These are phyloP conservation scores for Aphidius gifuensis DNA, from an alignment of 1,140 invertebrate genomes.

Conservation along the genomic window DNA sequence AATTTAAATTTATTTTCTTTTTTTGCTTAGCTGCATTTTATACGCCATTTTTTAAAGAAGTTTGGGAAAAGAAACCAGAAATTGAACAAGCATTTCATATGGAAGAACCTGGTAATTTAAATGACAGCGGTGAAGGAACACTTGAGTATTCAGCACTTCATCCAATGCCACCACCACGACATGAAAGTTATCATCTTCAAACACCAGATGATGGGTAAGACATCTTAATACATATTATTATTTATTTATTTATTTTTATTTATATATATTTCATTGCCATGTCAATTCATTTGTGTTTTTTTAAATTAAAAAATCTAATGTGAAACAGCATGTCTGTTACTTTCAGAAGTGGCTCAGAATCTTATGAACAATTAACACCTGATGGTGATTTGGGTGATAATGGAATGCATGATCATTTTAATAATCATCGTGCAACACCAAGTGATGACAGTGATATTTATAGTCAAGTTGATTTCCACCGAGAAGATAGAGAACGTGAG, in stretches of 20 bases:
- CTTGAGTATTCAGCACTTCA: constrained; percentile 64
- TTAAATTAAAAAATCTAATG: constrained; percentile 47
- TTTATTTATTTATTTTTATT: not conserved
- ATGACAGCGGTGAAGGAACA: constrained; percentile 69
- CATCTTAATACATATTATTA: constrained; percentile 28
- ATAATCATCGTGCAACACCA: constrained; percentile 51
- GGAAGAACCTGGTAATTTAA: constrained; percentile 69
- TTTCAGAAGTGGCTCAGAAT: constrained; percentile 73
- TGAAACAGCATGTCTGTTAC: constrained; percentile 56
- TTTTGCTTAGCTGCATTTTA: constrained; percentile 81
- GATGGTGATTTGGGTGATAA: constrained; percentile 57
- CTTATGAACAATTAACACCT: constrained; percentile 74
- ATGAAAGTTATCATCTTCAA: constrained; percentile 68
- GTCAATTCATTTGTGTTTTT: not conserved
- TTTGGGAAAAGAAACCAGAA: constrained; percentile 93
- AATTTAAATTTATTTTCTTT: constrained; percentile 18
- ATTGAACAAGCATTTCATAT: constrained; percentile 90
- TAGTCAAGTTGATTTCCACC: constrained; percentile 59
- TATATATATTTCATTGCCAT: constrained; percentile 8
- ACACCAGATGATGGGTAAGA: constrained; percentile 64
- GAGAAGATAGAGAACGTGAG: constrained; percentile 50
- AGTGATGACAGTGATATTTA: constrained; percentile 73
- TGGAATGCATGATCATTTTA: constrained; percentile 53
- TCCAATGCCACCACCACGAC: constrained; percentile 66
- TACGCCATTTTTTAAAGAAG: constrained; percentile 93